Evolutionary conservation across 2,113 vertebrate genomes (phyloP).

Genomic region (Hypanus sabinus): DNA sequence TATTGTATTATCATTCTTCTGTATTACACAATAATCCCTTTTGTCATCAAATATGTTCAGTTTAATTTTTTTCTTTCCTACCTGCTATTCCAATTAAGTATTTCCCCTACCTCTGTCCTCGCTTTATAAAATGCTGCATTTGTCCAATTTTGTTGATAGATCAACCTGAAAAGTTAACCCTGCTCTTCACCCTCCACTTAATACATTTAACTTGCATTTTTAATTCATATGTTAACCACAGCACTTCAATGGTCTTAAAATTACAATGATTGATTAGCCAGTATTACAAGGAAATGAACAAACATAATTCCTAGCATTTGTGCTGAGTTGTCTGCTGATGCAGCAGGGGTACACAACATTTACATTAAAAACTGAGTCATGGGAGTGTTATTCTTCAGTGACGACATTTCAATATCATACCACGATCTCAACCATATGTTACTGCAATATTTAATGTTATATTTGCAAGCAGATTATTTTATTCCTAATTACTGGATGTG

Average conservation of each 20-base stretch:
- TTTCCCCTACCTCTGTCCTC: neutral
- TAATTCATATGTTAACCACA: neutral
- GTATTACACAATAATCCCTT: no score
- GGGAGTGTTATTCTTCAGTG: neutral
- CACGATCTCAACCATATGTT: neutral
- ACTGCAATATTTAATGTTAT: neutral
- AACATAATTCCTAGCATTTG: neutral
- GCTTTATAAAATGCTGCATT: neutral
- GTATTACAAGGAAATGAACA: neutral
- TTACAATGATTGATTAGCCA: neutral
- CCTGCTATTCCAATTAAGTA: no score
- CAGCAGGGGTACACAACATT: neutral
- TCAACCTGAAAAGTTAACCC: neutral
- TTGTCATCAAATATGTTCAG: no score
- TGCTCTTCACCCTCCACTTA: neutral
- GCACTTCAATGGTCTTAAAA: neutral
- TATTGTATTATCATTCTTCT: no score
- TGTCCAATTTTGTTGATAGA: neutral
- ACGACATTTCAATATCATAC: neutral
- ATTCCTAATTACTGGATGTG: neutral
- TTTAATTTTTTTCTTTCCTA: neutral
- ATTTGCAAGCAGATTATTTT: neutral
- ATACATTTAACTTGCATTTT: neutral
- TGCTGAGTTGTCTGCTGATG: neutral
- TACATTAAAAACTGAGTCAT: neutral